A percentile compares a stretch with the other conserved stretches of the same genome.
phyloP scores from a whole-genome alignment of 92 coral and sea anemone genomes.

The Montipora capitata region DNA sequence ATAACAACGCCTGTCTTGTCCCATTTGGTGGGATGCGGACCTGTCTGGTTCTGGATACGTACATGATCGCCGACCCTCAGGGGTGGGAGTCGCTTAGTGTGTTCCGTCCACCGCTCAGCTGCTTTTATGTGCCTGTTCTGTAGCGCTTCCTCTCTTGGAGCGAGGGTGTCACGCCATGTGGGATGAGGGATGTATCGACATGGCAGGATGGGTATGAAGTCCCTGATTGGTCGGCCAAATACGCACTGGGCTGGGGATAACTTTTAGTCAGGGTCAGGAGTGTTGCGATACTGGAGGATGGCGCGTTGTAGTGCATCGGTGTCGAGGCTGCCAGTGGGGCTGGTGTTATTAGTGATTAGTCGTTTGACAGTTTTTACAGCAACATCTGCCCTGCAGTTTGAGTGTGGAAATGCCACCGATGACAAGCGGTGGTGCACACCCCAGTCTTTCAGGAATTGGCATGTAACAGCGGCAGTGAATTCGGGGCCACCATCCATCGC shows the following conservation, averaged over 20 bases:
- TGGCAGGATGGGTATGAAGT: conserved; percentile 76
- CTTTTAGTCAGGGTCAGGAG: conserved; percentile 50
- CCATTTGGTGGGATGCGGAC: conserved; percentile 72
- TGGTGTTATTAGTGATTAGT: too few species aligned
- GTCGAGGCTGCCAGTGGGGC: too few species aligned
- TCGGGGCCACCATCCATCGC: conserved; percentile 71
- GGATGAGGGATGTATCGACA: conserved; percentile 35
- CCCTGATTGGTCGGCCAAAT: conserved; percentile 75
- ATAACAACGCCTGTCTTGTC: conserved; percentile 62
- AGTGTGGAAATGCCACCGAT: conserved; percentile 82
- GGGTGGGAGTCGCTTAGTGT: conserved; percentile 58
- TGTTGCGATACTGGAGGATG: too few species aligned
- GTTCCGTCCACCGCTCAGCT: conserved; percentile 60
- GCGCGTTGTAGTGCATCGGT: too few species aligned
- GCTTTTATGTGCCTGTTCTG: conserved; percentile 74
- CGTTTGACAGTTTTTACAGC: too few species aligned
- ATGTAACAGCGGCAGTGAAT: conserved; percentile 59
- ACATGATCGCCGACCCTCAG: conserved; percentile 54
- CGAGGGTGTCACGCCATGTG: conserved; percentile 60
- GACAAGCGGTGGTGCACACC: conserved; percentile 82
- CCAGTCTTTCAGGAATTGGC: conserved; percentile 67
- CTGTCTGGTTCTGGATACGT: conserved; percentile 68
- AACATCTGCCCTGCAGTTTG: conserved; percentile 10
- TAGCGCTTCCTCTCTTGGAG: conserved; percentile 65
- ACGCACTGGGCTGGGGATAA: conserved; percentile 70